phyloP scores from a whole-genome alignment of 92 coral and sea anemone genomes.

The Zoanthus sansibaricus region DNA sequence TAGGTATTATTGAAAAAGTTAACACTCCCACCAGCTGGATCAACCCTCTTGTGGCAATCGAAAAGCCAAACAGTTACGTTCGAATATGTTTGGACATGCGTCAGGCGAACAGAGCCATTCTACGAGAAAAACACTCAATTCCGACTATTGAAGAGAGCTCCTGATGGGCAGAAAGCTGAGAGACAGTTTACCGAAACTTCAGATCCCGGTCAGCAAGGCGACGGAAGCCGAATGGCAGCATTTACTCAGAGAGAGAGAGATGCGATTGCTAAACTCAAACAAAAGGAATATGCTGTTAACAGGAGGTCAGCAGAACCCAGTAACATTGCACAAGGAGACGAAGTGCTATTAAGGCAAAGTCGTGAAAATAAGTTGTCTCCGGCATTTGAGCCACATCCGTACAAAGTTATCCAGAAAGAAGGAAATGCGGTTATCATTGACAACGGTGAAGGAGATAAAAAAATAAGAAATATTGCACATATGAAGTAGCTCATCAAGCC shows the following conservation, averaged over 20 bases:
- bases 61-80: constrained; percentile 62
- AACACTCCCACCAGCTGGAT: constrained; percentile 49
- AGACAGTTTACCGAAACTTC: constrained; percentile 58
- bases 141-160: constrained; percentile 69
- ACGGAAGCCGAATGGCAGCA: constrained; percentile 45
- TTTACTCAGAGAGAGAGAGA: constrained; percentile 64
- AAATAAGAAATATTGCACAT: no score
- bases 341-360: constrained; percentile 61
- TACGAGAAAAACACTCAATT: constrained; percentile 66
- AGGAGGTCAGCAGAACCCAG: constrained; percentile 62
- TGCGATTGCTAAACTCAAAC: constrained; percentile 60
- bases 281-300: constrained; percentile 63
- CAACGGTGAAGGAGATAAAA: no score
- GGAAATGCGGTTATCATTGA: no score
- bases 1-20: constrained; percentile 55
- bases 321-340: constrained; percentile 61
- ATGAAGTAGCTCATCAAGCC: no score
- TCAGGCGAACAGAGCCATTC: constrained; percentile 68
- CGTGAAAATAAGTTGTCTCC: constrained; percentile 62
- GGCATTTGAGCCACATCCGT: constrained; percentile 57
- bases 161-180: constrained; percentile 69
- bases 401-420: not conserved
- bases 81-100: constrained; percentile 73
- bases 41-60: constrained; percentile 65
- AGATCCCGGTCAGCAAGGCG: constrained; percentile 40